Percentiles rank a stretch among this genome's conserved stretches.
Evolutionary conservation across 30 jellyfish, hydroid and myxozoan genomes (phyloP).

Genomic region (Morbakka virulenta): DNA sequence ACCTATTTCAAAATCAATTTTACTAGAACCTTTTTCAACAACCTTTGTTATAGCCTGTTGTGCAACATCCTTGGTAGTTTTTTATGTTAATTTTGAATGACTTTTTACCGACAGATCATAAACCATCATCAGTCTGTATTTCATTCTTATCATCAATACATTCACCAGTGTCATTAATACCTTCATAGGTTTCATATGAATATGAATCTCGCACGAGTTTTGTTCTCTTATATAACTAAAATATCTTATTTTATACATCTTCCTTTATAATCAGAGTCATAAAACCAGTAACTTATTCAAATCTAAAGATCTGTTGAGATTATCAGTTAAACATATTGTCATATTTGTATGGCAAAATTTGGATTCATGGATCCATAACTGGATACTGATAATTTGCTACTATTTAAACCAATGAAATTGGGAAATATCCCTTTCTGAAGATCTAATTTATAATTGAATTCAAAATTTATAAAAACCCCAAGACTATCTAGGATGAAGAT

Average conservation of each 20-base stretch:
- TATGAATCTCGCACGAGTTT: no score
- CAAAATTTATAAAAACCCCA: constrained; percentile 10
- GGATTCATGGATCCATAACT: neutral
- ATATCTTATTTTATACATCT: no score
- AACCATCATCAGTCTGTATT: constrained; percentile 21
- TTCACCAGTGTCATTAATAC: constrained; percentile 1
- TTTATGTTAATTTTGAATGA: constrained; percentile 1
- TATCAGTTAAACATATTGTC: constrained; percentile 8
- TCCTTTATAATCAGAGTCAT: no score
- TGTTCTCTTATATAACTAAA: no score
- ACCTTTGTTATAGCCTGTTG: neutral
- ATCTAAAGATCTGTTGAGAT: constrained; percentile 10
- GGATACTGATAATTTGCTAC: neutral
- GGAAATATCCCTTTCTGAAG: neutral
- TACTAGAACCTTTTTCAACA: neutral
- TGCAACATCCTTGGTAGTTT: constrained; percentile 13
- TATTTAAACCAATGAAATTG: constrained; percentile 11
- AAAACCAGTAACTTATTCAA: no score
- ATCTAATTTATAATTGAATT: constrained; percentile 8
- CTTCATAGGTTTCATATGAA: neutral
- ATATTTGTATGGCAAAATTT: constrained; percentile 1
- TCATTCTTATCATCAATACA: no score
- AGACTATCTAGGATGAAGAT: neutral
- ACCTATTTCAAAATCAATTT: neutral
- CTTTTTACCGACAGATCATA: constrained; percentile 11